Evolutionary conservation across 2,113 vertebrate species (phyloP).

Genomic region (Struthio camelus): DNA sequence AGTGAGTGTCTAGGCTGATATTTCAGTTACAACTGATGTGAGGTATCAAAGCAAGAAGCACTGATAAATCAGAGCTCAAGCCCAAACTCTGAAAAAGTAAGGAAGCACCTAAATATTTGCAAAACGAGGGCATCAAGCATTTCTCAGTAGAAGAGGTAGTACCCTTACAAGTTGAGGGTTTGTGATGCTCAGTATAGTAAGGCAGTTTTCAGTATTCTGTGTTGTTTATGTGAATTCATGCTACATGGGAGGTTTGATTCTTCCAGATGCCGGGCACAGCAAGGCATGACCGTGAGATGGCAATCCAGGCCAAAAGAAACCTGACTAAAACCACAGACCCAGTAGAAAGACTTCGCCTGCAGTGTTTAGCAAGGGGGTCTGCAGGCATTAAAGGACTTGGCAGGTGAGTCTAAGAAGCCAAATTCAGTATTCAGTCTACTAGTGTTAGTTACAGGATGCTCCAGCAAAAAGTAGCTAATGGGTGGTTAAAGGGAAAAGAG

Average conservation of each 20-base stretch:
- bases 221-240: background rate
- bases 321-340: conserved; percentile 78
- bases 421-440: background rate
- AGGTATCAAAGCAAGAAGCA: background rate
- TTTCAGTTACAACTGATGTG: background rate
- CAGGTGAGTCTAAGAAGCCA: conserved; percentile 76
- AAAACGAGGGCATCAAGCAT: background rate
- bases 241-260: background rate
- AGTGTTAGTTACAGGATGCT: background rate
- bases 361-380: conserved; percentile 87
- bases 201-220: background rate
- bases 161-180: background rate
- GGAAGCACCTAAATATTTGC: background rate
- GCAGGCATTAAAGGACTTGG: conserved; percentile 93
- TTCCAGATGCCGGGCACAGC: conserved; percentile 88
- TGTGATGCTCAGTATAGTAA: background rate
- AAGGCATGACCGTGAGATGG: conserved; percentile 89
- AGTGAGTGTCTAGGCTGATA: background rate
- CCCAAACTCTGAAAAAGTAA: background rate
- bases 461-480: background rate
- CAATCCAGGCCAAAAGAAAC: conserved; percentile 77
- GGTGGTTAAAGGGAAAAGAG: background rate
- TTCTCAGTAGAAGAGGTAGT: background rate
- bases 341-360: conserved; percentile 85
- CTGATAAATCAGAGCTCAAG: background rate